Base-by-base conservation (phyloP, 2,113 vertebrate species). In the Leucopsar rothschildi region DNA sequence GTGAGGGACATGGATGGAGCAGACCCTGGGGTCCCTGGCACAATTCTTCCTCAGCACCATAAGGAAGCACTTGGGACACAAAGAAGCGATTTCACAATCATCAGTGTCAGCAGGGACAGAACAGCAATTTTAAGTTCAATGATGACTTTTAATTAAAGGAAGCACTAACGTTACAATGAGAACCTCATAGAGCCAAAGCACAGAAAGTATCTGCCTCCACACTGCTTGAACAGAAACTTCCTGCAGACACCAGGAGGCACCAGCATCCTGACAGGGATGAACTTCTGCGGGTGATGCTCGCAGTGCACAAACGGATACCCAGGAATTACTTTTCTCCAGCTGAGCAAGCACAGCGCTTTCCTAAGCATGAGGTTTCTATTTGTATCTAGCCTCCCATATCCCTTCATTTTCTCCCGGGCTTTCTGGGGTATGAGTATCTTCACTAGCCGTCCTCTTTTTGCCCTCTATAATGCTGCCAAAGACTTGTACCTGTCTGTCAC, bases 211-310 rank as follows among this genome's bases (percentile, higher is more conserved):
- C 47, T 10, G 11, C 19, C 47, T 88, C 63, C 53, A 45, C 60
- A 2, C 1, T 35, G 64, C 50, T 70, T 50, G 56, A 70, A 80
- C 55, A 94, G n/a, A 93, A 88, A 39, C 72, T 80, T 91, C 68
- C 80, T 94, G 88, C 95, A 91, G 86, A 97, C 96, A 90, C 96
- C 96, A 96, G 96, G 95, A 97, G 96, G 95, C 96, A 97, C 86
- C 88, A 97, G 52, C 83, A 94, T 39, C 76, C 94, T 84, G 60
- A 86, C 28, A 86, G 82, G 90, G 71, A 94, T 86, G 68, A 64
- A 80, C 17, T 65, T 40, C 35, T 65, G 42, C 23, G 87, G 79
- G 55, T 40, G 80, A 83, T 81, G 68, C 91, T 83, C 1, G 1
- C 31, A 63, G 49, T 17, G 42, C 71, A 70, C 35, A 7, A 45